Conservation (phyloP, 2,113 vertebrate species). For the Empidonax alnorum region DNA sequence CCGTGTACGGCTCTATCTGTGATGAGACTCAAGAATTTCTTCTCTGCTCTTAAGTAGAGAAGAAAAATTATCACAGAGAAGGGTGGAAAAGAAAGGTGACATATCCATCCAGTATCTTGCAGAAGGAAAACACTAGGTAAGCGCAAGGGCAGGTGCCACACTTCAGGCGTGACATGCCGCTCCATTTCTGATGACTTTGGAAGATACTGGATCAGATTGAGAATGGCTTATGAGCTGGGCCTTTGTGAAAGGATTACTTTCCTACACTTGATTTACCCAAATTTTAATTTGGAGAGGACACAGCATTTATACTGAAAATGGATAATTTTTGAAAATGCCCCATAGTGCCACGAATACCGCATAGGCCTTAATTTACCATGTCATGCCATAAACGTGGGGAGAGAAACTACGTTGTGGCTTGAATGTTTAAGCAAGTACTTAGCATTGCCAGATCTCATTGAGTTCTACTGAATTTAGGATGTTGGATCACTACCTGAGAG, state of each 20-base stretch:
- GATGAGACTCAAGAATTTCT: background rate
- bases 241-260: background rate
- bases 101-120: background rate
- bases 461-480: background rate
- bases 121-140: background rate
- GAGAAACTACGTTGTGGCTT: background rate
- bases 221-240: background rate
- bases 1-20: background rate
- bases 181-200: background rate
- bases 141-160: rapidly evolving
- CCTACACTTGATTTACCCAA: background rate
- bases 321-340: background rate
- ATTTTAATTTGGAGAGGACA: background rate
- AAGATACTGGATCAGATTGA: background rate
- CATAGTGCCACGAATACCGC: background rate
- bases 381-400: background rate
- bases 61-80: background rate
- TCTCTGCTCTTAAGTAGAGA: background rate
- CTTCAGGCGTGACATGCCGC: rapidly evolving
- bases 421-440: background rate
- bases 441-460: background rate
- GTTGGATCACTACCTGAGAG: background rate
- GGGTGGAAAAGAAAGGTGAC: background rate
- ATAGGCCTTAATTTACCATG: background rate
- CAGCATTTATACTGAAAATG: background rate